A percentile compares a stretch with the other conserved stretches of the same genome.
Evolutionary conservation across 2,797 vertebrate species (phyloP).

Genomic region (Megalops cyprinoides): DNA sequence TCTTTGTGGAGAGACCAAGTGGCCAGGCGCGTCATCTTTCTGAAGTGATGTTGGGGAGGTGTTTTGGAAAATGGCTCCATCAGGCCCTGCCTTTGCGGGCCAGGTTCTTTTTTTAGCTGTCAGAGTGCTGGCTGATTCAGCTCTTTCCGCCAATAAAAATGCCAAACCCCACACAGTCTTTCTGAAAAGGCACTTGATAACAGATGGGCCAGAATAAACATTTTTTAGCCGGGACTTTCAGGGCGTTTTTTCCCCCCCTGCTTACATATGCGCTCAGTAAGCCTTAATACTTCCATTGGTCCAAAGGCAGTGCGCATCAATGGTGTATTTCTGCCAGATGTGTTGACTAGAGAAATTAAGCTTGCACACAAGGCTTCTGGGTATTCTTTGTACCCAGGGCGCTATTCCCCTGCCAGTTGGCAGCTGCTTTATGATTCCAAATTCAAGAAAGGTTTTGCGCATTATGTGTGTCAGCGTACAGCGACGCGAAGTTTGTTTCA

Average conservation of each 20-base stretch:
- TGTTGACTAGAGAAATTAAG: neutral
- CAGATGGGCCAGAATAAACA: slow-evolving; percentile 12
- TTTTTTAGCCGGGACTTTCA: neutral
- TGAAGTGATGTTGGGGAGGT: neutral
- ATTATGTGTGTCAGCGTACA: neutral
- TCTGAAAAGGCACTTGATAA: slow-evolving; percentile 20
- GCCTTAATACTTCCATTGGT: neutral
- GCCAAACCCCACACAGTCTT: neutral
- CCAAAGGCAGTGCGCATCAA: neutral
- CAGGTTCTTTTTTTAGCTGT: slow-evolving; percentile 7
- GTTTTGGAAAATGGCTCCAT: neutral
- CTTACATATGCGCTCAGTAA: neutral
- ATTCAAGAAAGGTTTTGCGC: neutral
- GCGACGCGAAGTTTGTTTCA: neutral
- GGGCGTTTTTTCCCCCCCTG: too few species aligned
- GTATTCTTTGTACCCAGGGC: neutral
- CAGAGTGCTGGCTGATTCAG: slow-evolving; percentile 22
- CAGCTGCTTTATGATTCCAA: neutral
- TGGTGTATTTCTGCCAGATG: neutral
- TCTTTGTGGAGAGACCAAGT: neutral
- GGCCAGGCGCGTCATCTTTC: neutral
- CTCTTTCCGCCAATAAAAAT: slow-evolving; percentile 8
- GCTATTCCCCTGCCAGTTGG: neutral
- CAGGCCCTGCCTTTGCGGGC: neutral
- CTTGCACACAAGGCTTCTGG: neutral